Conservation (phyloP, 2,888 invertebrate species). For the Aleiodes leptofemur region DNA sequence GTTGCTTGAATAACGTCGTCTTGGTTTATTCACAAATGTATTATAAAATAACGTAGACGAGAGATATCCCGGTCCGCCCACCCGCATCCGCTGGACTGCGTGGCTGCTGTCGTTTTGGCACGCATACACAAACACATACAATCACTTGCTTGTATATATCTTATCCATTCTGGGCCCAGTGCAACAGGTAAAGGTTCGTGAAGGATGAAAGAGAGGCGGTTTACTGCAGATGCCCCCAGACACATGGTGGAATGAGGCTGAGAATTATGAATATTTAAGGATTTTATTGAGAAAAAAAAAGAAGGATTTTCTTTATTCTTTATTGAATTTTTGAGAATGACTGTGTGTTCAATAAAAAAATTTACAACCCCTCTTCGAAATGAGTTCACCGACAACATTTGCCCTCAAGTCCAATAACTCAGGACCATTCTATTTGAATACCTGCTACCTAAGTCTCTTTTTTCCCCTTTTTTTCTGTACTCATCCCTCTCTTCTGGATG, state of each 20-base stretch:
- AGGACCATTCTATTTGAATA: constrained; percentile 11
- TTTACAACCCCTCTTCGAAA: background rate
- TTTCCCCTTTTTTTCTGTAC: background rate
- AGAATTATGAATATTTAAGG: too few relatives aligned
- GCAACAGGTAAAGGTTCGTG: constrained; percentile 35
- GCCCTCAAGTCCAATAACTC: background rate
- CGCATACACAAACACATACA: constrained; percentile 12
- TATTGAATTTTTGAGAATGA: background rate
- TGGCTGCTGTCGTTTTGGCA: constrained; percentile 37
- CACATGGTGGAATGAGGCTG: background rate
- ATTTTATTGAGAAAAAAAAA: too few relatives aligned
- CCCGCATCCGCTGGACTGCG: constrained; percentile 65
- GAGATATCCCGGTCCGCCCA: constrained; percentile 68
- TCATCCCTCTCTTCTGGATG: background rate
- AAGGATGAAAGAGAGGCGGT: background rate
- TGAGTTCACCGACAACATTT: background rate
- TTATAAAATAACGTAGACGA: constrained; percentile 24
- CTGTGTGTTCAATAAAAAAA: background rate
- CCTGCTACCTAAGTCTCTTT: background rate
- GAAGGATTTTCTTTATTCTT: background rate
- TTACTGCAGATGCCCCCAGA: constrained; percentile 23
- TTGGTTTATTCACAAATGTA: constrained; percentile 27
- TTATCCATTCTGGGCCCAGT: constrained; percentile 2
- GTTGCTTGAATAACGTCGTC: constrained; percentile 7
- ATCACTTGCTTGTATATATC: background rate